These are phyloP conservation scores for Yponomeuta plumbellus DNA, from an alignment of 2,888 invertebrate genomes.

Conservation along the genomic window DNA sequence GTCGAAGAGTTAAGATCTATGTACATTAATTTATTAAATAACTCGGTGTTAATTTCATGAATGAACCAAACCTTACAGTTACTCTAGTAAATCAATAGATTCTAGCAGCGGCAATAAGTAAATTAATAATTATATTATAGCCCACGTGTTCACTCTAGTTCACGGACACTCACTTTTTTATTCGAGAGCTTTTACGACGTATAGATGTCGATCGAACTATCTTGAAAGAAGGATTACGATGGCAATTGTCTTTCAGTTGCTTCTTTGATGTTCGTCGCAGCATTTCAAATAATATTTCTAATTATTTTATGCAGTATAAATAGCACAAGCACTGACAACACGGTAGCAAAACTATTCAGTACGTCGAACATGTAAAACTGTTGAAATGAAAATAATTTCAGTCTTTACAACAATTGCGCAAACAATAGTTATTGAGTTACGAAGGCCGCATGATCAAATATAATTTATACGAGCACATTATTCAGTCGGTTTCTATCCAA, in stretches of 20 bases:
- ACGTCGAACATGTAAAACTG: conserved; percentile 14
- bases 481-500: neutral
- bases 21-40: no score
- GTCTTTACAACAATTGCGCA: conserved; percentile 20
- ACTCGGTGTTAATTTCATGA: no score
- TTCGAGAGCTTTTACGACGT: neutral
- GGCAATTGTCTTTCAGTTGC: neutral
- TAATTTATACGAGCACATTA: neutral
- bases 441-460: conserved; percentile 20
- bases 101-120: no score
- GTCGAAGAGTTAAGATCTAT: no score
- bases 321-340: neutral
- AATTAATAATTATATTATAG: no score
- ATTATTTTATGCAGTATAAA: neutral
- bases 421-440: conserved; percentile 20
- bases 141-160: no score
- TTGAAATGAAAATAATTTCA: conserved; percentile 24
- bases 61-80: no score
- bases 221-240: neutral
- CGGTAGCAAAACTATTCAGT: neutral
- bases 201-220: neutral
- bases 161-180: neutral
- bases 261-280: neutral
- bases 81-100: no score
- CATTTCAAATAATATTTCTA: neutral